These are phyloP conservation scores for Pinctada fucata DNA, from an alignment of 2,888 invertebrate species.

Conservation along the genomic window DNA sequence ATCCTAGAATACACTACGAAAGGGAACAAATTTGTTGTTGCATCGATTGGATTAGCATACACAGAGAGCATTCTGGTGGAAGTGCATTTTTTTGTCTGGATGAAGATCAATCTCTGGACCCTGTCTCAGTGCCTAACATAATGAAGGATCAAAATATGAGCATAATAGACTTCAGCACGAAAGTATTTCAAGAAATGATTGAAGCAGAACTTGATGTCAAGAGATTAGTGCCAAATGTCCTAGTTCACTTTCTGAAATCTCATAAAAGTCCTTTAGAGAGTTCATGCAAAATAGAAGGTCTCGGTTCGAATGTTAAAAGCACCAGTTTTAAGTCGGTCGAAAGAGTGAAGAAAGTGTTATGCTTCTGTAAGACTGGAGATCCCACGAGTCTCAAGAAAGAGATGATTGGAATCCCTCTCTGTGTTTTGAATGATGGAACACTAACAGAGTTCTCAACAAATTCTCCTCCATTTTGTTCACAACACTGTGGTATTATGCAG, in stretches of 20 bases:
- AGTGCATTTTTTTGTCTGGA: constrained; percentile 8
- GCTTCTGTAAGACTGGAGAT: constrained; percentile 26
- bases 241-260: constrained; percentile 38
- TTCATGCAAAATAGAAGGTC: neutral
- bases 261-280: neutral
- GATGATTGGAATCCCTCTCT: neutral
- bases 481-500: constrained; percentile 3
- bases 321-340: constrained; percentile 26
- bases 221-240: constrained; percentile 23
- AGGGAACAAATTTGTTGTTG: neutral
- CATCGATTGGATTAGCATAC: too few species aligned
- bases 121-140: neutral
- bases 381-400: neutral
- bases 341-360: constrained; percentile 12
- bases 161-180: constrained; percentile 30
- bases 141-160: constrained; percentile 38
- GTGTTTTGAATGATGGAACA: neutral
- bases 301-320: constrained; percentile 2
- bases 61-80: neutral
- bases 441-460: neutral
- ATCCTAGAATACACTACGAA: neutral
- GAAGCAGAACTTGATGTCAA: constrained; percentile 10
- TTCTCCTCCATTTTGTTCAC: neutral
- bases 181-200: constrained; percentile 28
- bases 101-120: neutral